Conservation (phyloP, 2,888 invertebrate species). For the Cordilura impudica region DNA sequence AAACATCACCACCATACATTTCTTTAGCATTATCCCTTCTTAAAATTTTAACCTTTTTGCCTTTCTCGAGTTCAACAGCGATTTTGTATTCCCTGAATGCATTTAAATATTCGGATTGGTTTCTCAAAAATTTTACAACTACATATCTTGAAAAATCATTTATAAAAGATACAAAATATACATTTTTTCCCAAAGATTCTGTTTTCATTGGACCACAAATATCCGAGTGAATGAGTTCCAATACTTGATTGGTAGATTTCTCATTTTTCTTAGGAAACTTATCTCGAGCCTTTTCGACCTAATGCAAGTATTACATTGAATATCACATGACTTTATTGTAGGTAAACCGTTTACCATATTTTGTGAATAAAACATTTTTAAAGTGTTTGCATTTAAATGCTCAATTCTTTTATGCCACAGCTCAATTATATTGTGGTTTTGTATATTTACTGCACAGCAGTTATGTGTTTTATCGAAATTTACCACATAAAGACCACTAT, state of each 20-base stretch:
- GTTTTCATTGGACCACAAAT: conserved; percentile 20
- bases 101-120: not conserved
- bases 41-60: not conserved
- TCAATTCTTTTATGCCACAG: not conserved
- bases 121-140: not conserved
- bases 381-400: not conserved
- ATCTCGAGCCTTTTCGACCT: not conserved
- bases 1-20: not conserved
- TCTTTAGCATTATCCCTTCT: not conserved
- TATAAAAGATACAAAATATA: not conserved
- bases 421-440: not conserved
- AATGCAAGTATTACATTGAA: not conserved
- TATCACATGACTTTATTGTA: no score
- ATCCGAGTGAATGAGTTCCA: no score
- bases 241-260: conserved; percentile 8
- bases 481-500: not conserved
- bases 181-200: not conserved
- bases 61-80: not conserved
- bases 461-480: not conserved
- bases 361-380: not conserved
- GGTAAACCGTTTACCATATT: not conserved
- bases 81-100: not conserved
- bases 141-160: not conserved
- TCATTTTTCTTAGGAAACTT: no score
- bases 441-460: not conserved